A percentile compares a stretch with the other conserved stretches of the same genome.
Conservation (phyloP, 2,113 vertebrate genomes). For the Odobenus rosmarus region DNA sequence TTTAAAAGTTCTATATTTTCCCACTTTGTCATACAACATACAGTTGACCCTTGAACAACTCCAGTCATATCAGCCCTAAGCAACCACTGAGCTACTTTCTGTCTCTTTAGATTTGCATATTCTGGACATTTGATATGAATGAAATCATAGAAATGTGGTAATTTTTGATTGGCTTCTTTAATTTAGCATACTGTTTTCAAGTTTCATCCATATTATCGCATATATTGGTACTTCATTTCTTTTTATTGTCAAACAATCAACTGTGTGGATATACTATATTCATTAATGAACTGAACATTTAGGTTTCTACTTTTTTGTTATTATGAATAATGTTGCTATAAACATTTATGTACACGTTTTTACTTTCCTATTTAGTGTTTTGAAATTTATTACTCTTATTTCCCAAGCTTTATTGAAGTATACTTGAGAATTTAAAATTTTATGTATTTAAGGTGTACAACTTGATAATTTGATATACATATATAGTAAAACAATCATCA, state of each 20-base stretch:
- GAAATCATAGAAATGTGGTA: neutral
- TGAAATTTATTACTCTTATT: neutral
- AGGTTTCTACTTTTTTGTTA: neutral
- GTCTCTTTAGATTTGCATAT: neutral
- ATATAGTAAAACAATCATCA: neutral
- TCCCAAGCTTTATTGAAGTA: neutral
- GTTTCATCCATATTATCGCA: neutral
- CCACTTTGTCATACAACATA: neutral
- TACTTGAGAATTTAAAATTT: neutral
- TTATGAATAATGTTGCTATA: neutral
- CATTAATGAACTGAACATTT: neutral
- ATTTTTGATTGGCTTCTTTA: neutral
- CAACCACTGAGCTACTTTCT: neutral
- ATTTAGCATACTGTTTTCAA: neutral
- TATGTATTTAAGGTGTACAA: neutral
- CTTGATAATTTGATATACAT: neutral
- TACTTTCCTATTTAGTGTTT: neutral
- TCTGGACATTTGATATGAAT: neutral
- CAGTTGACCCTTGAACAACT: neutral
- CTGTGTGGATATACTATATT: neutral
- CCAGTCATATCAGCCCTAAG: neutral
- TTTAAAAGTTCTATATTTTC: neutral
- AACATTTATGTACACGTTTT: neutral
- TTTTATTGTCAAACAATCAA: neutral
- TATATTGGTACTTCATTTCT: neutral